Evolutionary conservation across 1,140 invertebrate genomes (phyloP).

Genomic region (Carcinoscorpius rotundicauda): DNA sequence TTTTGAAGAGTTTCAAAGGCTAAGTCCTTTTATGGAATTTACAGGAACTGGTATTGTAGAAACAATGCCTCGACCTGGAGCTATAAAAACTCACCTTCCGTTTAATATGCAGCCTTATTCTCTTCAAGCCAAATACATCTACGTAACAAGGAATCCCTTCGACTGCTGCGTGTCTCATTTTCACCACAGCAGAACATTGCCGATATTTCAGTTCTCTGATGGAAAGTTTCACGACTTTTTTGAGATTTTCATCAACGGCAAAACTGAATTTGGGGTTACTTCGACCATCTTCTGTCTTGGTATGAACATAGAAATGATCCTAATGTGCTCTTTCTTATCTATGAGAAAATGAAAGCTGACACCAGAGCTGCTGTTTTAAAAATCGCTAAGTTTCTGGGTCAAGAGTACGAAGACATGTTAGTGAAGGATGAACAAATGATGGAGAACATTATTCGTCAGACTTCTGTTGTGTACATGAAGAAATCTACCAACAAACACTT

Average conservation of each 20-base stretch:
- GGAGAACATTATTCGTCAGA: conserved; percentile 11
- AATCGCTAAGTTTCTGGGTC: conserved; percentile 18
- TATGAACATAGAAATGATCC: conserved; percentile 25
- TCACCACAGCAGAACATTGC: conserved; percentile 54
- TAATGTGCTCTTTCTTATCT: conserved; percentile 31
- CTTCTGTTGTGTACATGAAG: conserved; percentile 18
- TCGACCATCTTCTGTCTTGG: conserved; percentile 32
- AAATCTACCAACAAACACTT: too few species aligned
- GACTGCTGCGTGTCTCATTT: conserved; percentile 36
- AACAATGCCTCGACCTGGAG: too few species aligned
- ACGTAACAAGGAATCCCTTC: conserved; percentile 7
- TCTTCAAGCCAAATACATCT: conserved; percentile 14
- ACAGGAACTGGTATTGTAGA: too few species aligned
- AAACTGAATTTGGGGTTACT: conserved; percentile 33
- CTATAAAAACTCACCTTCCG: too few species aligned
- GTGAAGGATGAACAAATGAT: conserved; percentile 13
- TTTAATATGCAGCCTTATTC: too few species aligned
- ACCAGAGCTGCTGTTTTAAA: conserved; percentile 1
- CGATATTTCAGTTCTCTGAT: conserved; percentile 7
- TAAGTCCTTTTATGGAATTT: too few species aligned
- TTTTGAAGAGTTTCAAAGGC: too few species aligned
- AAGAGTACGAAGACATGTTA: conserved; percentile 13
- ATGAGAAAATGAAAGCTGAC: conserved; percentile 22
- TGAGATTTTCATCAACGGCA: conserved; percentile 29
- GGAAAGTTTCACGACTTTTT: conserved; percentile 30